These are phyloP conservation scores for Cephus rjabovi DNA, from an alignment of 2,888 invertebrate species.

Conservation along the genomic window DNA sequence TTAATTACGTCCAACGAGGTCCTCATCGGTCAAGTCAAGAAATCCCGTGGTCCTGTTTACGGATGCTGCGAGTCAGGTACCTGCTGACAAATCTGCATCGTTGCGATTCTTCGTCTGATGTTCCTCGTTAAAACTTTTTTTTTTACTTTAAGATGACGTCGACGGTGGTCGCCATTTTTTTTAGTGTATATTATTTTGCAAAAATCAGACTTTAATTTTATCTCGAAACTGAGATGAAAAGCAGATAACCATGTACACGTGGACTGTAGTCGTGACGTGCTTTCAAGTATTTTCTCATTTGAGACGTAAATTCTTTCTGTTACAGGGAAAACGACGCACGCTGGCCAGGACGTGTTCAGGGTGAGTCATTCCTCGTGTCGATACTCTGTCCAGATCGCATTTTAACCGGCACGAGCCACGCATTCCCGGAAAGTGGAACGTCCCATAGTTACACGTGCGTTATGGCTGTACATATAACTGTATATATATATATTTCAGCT, in stretches of 20 bases:
- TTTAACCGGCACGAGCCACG: background rate
- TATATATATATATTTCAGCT: background rate
- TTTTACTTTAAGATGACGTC: background rate
- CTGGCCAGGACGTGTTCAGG: background rate
- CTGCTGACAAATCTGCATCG: background rate
- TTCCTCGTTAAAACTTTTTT: background rate
- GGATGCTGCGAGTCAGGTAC: background rate
- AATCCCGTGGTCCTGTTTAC: background rate
- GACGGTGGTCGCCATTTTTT: background rate
- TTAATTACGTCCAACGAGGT: slow-evolving; percentile 21
- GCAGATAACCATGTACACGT: background rate
- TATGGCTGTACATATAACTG: background rate
- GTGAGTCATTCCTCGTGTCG: background rate
- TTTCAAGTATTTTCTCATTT: background rate
- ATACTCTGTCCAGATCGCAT: background rate
- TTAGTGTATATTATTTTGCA: background rate
- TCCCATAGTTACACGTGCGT: background rate
- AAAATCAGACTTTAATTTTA: no score
- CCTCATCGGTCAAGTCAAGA: slow-evolving; percentile 22
- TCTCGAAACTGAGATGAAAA: background rate
- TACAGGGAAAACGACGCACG: background rate
- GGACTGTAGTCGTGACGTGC: background rate
- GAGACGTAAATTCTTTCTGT: background rate
- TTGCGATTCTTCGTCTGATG: background rate
- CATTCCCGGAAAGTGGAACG: background rate